Base-by-base conservation (phyloP, 2,113 vertebrate genomes). In the Lepidothrix coronata region DNA sequence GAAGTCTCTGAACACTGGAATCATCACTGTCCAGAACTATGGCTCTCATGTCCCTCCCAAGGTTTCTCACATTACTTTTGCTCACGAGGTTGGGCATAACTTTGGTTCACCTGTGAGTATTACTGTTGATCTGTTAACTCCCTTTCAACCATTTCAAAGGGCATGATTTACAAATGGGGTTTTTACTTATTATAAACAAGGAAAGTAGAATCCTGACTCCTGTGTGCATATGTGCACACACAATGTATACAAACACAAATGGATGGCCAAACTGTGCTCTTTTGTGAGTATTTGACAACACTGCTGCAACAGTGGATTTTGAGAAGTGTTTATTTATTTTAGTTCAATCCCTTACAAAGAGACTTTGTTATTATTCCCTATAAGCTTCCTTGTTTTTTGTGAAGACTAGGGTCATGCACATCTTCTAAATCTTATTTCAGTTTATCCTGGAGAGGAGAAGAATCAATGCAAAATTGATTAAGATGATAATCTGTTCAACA, bases 21-120 rank as follows among this genome's bases (percentile, higher is more conserved):
- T 99, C 96, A 99, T 99, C 96, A 99, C 99, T 44, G 99, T 99
- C 82, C 99, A 99, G 98, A 99, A 99, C 96, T 99, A 99, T 33
- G 99, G 98, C n/a, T 99, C 99, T 89, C 99, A 99, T 17, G 99
- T 99, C 15, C 99, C 99, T 57, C 99, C 99, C 57, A 99, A 99
- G 92, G 99, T 99, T 74, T 99, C 99, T 86, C 99, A 99, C 94
- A 99, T 99, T 85, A 99, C 99, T 84, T 99, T 99, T 92, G 99
- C 99, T 88, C 99, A 99, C 91, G 99, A 99, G 96, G 98, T 99
- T 67, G 99, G 99, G 65, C 99, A 99, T 98, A 99, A 99, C 97
- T 99, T 99, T 96, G 99, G 99, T 76, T 99, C 99, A 43, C 99
- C 99, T 92, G 99, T 99, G 98, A 99, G 99, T 98, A 95, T 92